phyloP scores from a whole-genome alignment of 2,113 vertebrate genomes.

The Indicator indicator region DNA sequence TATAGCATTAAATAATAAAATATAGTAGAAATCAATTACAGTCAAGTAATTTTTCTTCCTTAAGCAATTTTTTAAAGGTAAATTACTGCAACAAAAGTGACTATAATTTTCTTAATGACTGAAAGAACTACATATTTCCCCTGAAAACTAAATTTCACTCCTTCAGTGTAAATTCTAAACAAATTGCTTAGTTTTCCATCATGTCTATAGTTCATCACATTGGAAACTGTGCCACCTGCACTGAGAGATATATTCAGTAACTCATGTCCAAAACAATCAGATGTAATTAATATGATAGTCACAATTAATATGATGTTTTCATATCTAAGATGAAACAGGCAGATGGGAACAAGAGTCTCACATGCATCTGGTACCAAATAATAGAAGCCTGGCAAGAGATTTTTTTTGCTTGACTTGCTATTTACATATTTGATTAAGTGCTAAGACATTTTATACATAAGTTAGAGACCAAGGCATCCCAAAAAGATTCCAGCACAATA shows the following conservation, averaged over 20 bases:
- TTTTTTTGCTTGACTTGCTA: constrained; percentile 48
- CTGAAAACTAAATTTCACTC: constrained; percentile 50
- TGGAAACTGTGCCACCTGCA: constrained; percentile 62
- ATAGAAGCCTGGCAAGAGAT: constrained; percentile 51
- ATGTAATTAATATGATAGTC: constrained; percentile 72
- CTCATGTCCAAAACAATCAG: constrained; percentile 62
- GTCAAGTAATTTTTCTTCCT: constrained; percentile 70
- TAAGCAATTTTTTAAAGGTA: constrained; percentile 60
- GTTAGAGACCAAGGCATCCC: constrained; percentile 15
- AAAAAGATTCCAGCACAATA: neutral
- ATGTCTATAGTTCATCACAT: constrained; percentile 43
- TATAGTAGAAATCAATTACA: constrained; percentile 72
- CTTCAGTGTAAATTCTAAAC: constrained; percentile 69
- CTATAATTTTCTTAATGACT: constrained; percentile 69
- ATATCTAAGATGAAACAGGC: constrained; percentile 68
- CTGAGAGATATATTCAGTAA: constrained; percentile 43
- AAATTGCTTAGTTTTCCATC: constrained; percentile 59
- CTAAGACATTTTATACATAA: constrained; percentile 7
- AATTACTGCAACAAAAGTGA: constrained; percentile 67
- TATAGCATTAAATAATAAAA: constrained; percentile 70
- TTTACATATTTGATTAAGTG: constrained; percentile 70
- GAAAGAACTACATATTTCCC: constrained; percentile 63
- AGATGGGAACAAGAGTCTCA: constrained; percentile 69
- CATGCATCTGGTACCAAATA: constrained; percentile 72
- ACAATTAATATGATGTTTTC: constrained; percentile 76